Base-by-base conservation (phyloP, 2,113 vertebrate species). In the Prionailurus viverrinus region DNA sequence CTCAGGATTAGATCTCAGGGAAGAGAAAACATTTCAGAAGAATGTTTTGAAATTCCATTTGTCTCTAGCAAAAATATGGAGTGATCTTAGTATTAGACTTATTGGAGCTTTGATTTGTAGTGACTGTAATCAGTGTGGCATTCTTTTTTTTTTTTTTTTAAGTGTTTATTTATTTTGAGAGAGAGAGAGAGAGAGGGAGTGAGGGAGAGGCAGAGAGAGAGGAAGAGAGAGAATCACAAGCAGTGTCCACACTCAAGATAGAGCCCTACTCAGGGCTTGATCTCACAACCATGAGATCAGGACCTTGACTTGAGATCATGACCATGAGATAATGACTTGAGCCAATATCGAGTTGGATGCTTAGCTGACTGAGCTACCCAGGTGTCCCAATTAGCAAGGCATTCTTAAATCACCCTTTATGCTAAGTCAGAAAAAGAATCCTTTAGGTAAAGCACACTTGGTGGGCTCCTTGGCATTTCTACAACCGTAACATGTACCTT, bases 41-140 rank as follows among this genome's bases (percentile, higher is more conserved):
- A 79, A 21, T 68, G 39, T 95, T 95, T 95, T 45, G 65, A 94
- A 97, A 91, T 78, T 7, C 45, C 15, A 13, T 68, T 97, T 93
- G 11, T 89, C 21, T 95, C 15, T 86, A 86, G 94, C 81, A 58
- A 81, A 81, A 73, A 55, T 73, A 76, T 29, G 16, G 8, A 48
- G 27, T 66, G 23, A 81, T 92, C 5, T 33, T 65, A 53, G 5
- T 87, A 39, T 63, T 63, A 29, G 83, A 36, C 13, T 71, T 71
- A 5, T 31, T 41, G 94, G 76, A 94, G 69, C 41, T 91, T 68
- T 93, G 76, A 76, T 69, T 82, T 71, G 41, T 69, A 84, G 31
- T 87, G 84, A 76, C 27, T 55, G 9, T 69, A 69, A 74, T 74
- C 51, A 45, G 65, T 55, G 27, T 69, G 71, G 33, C 3, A 9